Evolutionary conservation across 2,113 vertebrate genomes (phyloP).

Genomic region (Hippocampus barbouri): DNA sequence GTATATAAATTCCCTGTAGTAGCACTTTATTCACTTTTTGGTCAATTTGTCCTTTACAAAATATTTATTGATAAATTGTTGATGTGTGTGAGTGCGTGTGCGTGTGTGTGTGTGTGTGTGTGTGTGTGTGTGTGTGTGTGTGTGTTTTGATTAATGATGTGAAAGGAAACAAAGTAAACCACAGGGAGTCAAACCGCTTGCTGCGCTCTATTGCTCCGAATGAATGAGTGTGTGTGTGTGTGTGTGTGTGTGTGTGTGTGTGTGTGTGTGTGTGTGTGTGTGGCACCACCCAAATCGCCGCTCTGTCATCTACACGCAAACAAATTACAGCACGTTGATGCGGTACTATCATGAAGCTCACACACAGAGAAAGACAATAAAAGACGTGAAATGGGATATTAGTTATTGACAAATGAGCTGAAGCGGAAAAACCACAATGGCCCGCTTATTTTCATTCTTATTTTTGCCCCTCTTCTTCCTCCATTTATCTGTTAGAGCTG

Average conservation of each 20-base stretch:
- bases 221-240: constrained; percentile 4
- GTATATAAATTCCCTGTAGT: no score
- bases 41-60: constrained; percentile 29
- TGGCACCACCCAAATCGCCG: constrained; percentile 31
- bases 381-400: constrained; percentile 2
- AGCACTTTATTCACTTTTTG: constrained; percentile 59
- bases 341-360: constrained; percentile 21
- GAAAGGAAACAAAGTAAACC: constrained; percentile 58
- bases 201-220: constrained; percentile 7
- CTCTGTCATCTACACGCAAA: constrained; percentile 41
- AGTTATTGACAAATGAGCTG: background rate
- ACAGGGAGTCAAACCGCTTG: constrained; percentile 53
- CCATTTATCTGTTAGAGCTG: background rate
- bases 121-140: no score
- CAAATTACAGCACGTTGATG: constrained; percentile 47
- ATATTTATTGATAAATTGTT: background rate
- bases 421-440: background rate
- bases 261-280: background rate
- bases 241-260: constrained; percentile 2
- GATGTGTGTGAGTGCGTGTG: no score
- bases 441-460: background rate
- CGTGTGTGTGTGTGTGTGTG: no score
- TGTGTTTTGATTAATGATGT: constrained; percentile 54
- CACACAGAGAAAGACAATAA: constrained; percentile 1
- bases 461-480: background rate